Percentiles rank a stretch among this genome's conserved stretches.
phyloP scores from a whole-genome alignment of 1,140 invertebrate genomes.

The Sycobia sp. region DNA sequence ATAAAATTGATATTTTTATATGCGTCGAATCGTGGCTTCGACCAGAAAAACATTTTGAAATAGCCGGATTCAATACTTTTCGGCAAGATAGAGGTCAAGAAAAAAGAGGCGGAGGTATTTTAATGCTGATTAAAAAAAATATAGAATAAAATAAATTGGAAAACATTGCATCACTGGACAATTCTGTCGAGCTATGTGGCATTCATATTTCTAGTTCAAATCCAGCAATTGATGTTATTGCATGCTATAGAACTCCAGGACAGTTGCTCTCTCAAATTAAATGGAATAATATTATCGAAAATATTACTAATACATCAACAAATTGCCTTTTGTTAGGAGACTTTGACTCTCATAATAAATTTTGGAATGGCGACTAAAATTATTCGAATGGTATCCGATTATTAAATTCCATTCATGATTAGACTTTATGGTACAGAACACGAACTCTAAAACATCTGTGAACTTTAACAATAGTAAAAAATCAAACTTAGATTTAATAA shows the following conservation, averaged over 20 bases:
- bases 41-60: background rate
- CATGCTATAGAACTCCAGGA: background rate
- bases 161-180: background rate
- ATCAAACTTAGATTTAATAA: conserved; percentile 1
- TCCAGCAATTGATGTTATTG: background rate
- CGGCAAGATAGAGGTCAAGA: background rate
- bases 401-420: background rate
- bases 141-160: background rate
- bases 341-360: background rate
- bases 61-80: background rate
- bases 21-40: no score
- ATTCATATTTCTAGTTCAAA: background rate
- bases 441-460: background rate
- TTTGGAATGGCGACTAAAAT: background rate
- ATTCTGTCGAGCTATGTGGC: background rate
- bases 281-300: background rate
- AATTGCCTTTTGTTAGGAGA: background rate
- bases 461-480: background rate
- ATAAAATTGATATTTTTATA: background rate
- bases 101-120: conserved; percentile 6
- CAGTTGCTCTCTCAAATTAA: background rate
- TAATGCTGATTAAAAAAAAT: background rate
- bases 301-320: background rate
- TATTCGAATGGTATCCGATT: background rate
- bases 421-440: background rate